These are phyloP conservation scores for Epirrhoe tristata DNA, from an alignment of 2,888 invertebrate species.

Conservation along the genomic window DNA sequence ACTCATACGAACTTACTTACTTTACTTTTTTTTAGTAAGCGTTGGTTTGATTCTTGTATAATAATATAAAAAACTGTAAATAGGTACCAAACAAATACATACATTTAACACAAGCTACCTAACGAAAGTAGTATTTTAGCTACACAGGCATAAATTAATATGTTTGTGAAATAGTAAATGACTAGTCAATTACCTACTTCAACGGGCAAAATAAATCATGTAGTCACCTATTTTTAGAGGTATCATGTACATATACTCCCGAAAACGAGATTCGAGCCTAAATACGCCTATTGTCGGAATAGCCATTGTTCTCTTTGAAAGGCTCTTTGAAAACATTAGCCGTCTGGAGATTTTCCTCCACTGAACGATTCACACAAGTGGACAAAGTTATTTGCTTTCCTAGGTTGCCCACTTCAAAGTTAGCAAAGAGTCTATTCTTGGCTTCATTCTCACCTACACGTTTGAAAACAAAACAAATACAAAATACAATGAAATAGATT, in stretches of 20 bases:
- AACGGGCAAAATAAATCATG: background rate
- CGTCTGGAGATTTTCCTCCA: slow-evolving; percentile 52
- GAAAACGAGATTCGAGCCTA: slow-evolving; percentile 22
- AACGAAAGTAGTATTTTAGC: background rate
- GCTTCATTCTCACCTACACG: background rate
- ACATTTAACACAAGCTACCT: no score
- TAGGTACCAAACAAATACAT: no score
- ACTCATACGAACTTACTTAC: no score
- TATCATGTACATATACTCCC: slow-evolving; percentile 9
- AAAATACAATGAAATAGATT: slow-evolving; percentile 5
- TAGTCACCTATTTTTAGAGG: slow-evolving; percentile 4
- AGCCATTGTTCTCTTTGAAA: slow-evolving; percentile 55
- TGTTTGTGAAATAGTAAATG: background rate
- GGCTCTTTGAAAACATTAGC: slow-evolving; percentile 59
- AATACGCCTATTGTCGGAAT: slow-evolving; percentile 38
- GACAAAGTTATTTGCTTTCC: slow-evolving; percentile 51
- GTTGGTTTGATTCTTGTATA: no score
- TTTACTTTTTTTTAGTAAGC: no score
- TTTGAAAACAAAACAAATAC: slow-evolving; percentile 2
- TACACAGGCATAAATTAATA: background rate
- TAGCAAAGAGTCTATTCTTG: background rate
- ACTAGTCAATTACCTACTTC: background rate
- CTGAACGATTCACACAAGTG: slow-evolving; percentile 47
- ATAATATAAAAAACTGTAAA: no score
- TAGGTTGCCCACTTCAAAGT: background rate